Evolutionary conservation across 2,888 invertebrate species (phyloP), one percentile per base, ranked within the genome.

Genomic region (Palloptera scutellata): DNA sequence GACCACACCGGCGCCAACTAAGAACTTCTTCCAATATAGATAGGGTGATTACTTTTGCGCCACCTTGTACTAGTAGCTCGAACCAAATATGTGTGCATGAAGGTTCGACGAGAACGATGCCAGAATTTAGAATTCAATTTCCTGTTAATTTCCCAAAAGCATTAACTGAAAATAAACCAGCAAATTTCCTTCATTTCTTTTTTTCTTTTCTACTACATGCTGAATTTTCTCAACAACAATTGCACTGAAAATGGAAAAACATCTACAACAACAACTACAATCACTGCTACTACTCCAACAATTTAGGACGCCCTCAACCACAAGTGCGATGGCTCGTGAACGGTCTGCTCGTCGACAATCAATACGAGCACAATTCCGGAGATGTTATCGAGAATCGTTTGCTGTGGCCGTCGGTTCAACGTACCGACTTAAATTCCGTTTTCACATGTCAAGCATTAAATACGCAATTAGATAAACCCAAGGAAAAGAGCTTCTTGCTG

Each of bases 371-470:
- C 85, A 92, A 92, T 83, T 91, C 92, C 10, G 93, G 93, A 19
- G 93, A 94, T 85, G 93, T 94, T 61, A 94, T 94, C 77, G 94
- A 94, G 85, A 94, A 94, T 86, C 88, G 92, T 77, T 88, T 91
- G 74, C 87, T 89, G 64, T 90, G 93, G 90, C 91, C 91, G 60
- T 88, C 91, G 58, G 89, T 94, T 73, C 88, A 90, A 66, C 88
- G 95, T 67, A 90, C 91, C 40, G 93, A 95, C 87, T 89, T 95
- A 78, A 93, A 94, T 76, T 91, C 93, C 19, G 91, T 93, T 74
- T 94, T 94, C 86, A 94, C 93, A 66, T 96, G 95, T 82, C 93
- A 94, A 83, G 94, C 95, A 30, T 88, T 91, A 79, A 96, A 96
- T 86, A 95, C 94, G 66, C 89, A 90, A 78, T 88, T 95, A 66